These are phyloP conservation scores for Prosopocoilus inquinatus DNA, from an alignment of 2,888 invertebrate species.

Conservation along the genomic window DNA sequence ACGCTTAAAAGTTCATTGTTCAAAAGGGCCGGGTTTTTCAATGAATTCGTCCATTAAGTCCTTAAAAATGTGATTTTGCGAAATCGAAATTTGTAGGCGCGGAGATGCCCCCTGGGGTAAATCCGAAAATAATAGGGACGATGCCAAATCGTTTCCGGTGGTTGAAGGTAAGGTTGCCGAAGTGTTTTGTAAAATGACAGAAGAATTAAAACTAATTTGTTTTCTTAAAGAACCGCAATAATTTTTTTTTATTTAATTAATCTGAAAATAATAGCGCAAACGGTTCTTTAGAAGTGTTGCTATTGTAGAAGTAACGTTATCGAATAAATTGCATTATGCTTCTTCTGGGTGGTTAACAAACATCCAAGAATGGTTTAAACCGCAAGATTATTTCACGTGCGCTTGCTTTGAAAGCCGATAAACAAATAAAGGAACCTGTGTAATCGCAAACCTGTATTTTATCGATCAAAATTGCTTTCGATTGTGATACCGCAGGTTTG, in stretches of 20 bases:
- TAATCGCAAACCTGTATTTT: slow-evolving; percentile 11
- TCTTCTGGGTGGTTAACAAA: too few relatives aligned
- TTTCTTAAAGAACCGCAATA: too few relatives aligned
- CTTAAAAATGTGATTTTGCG: background rate
- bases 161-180: background rate
- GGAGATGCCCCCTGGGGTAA: background rate
- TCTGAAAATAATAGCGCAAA: too few relatives aligned
- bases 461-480: too few relatives aligned
- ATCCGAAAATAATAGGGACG: background rate
- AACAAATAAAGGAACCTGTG: slow-evolving; percentile 34
- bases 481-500: too few relatives aligned
- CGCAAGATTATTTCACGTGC: slow-evolving; percentile 33
- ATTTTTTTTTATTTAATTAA: too few relatives aligned
- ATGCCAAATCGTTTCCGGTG: slow-evolving; percentile 1
- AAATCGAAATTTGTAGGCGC: background rate
- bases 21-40: background rate
- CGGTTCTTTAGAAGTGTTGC: too few relatives aligned
- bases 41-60: background rate
- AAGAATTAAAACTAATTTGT: background rate
- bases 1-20: background rate
- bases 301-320: too few relatives aligned
- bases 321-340: too few relatives aligned
- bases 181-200: background rate
- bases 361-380: slow-evolving; percentile 12
- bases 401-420: slow-evolving; percentile 24